Base-by-base conservation (phyloP, 2,888 invertebrate genomes). In the Cephonodes hylas region DNA sequence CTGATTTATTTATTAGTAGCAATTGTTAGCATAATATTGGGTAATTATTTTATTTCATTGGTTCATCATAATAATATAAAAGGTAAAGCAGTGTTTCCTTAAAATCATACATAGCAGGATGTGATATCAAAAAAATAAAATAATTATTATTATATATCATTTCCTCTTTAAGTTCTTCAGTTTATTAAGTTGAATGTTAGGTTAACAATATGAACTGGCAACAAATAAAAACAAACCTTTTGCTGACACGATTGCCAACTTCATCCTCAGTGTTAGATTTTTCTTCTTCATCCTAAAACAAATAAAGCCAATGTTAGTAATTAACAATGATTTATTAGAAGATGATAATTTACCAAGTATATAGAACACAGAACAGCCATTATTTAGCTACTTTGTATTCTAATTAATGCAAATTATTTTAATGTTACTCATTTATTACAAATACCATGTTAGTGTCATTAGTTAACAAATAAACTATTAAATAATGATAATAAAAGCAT, bases 271-370 rank as follows among this genome's bases (percentile, higher is more conserved):
- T 80, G 71, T 75, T 79, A 71, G 86, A 77, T 75, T 84, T 87
- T 77, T 89, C 90, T 72, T 81, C 83, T 73, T 91, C 91, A 87
- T 91, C 90, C 91, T 92, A 73, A 62, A 84, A 84, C 68, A 83
- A 78, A 69, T 38, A 65, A 68, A 18, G 53, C 27, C 15, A 53
- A 64, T 48, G 67, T 60, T 60, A 44, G 31, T 61, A 18, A 31
- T 31, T 53, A 15, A 48, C 27, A 15, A 15, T 46, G 13, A 18
- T 63, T 20, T 42, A 22, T 13, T 3, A 38, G n/a, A 38, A 13
- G 38, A 38, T n/a, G 0, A 4, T 4, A 38, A 4, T 38, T 38
- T n/a, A 13, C 13, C 10, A 38, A 38, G 2, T 38, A 3, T 38
- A 38, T 4, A n/a, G 38, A 38, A 38, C n/a, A 38, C 38, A 38